Evolutionary conservation across 1,140 invertebrate genomes (phyloP).

Genomic region (Oscheius sp.): DNA sequence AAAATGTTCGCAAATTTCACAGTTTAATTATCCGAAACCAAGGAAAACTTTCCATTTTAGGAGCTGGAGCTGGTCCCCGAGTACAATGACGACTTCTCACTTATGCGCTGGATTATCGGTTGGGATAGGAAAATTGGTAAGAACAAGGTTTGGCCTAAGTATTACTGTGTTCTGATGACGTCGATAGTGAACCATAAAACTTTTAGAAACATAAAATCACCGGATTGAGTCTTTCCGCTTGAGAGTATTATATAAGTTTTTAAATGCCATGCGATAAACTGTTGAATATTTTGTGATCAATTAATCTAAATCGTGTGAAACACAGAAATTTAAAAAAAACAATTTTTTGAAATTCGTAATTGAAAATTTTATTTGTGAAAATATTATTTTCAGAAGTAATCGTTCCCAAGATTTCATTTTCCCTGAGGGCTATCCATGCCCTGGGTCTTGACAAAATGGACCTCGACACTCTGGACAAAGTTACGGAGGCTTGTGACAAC

Average conservation of each 20-base stretch:
- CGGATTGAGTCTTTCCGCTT: too few relatives aligned
- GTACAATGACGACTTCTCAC: constrained; percentile 42
- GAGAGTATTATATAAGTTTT: not conserved
- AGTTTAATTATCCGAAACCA: not conserved
- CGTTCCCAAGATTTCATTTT: constrained; percentile 43
- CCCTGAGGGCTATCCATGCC: constrained; percentile 41
- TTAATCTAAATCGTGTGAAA: not conserved
- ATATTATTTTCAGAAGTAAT: constrained; percentile 44
- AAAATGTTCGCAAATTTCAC: not conserved
- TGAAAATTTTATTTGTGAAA: not conserved
- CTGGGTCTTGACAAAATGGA: constrained; percentile 44
- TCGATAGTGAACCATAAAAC: too few relatives aligned
- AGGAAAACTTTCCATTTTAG: not conserved
- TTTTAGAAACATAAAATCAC: too few relatives aligned
- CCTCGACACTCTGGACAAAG: constrained; percentile 45
- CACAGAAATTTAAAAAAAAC: too few relatives aligned
- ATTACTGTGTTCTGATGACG: too few relatives aligned
- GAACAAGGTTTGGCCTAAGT: too few relatives aligned
- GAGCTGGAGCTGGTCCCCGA: constrained; percentile 48
- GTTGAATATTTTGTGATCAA: not conserved
- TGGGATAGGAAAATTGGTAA: constrained; percentile 49
- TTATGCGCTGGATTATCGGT: constrained; percentile 50
- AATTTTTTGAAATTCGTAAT: not conserved
- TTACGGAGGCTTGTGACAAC: constrained; percentile 44
- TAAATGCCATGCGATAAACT: too few relatives aligned